Evolutionary conservation across 2,797 vertebrate species (phyloP).

Genomic region (Notolepis coatsorum): DNA sequence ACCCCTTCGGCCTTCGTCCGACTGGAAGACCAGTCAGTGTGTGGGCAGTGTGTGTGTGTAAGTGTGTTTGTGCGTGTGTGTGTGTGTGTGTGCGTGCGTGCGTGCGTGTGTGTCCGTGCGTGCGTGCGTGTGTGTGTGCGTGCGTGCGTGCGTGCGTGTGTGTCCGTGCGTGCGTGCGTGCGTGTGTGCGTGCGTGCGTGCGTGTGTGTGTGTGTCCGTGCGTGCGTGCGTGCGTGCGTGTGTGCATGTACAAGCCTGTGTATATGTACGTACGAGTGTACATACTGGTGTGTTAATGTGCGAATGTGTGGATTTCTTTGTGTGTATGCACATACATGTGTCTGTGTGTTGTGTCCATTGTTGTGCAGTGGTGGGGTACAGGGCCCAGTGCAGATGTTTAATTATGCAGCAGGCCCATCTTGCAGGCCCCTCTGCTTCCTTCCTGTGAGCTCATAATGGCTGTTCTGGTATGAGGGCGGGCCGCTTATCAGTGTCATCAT

Average conservation of each 20-base stretch:
- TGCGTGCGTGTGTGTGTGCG: slow-evolving; percentile 3
- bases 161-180: background rate
- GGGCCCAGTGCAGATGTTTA: slow-evolving; percentile 19
- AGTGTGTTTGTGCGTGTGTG: background rate
- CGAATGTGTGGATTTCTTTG: background rate
- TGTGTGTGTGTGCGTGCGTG: background rate
- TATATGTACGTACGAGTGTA: background rate
- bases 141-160: slow-evolving; percentile 4
- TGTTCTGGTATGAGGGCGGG: slow-evolving; percentile 35
- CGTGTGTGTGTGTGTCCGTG: background rate
- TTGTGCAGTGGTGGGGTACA: slow-evolving; percentile 17
- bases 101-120: slow-evolving; percentile 1
- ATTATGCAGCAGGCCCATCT: slow-evolving; percentile 30
- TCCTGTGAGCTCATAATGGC: slow-evolving; percentile 62
- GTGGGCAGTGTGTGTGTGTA: background rate
- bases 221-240: background rate
- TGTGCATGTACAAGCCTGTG: background rate
- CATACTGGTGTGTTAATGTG: too few relatives aligned
- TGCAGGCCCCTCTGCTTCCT: slow-evolving; percentile 56
- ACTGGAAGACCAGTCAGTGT: background rate
- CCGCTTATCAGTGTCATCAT: slow-evolving; percentile 56
- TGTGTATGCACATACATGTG: background rate
- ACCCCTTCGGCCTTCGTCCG: background rate
- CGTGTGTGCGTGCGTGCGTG: background rate
- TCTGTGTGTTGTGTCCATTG: background rate